Evolutionary conservation across 2,113 vertebrate species (phyloP).

Genomic region (Entelurus aequoreus): DNA sequence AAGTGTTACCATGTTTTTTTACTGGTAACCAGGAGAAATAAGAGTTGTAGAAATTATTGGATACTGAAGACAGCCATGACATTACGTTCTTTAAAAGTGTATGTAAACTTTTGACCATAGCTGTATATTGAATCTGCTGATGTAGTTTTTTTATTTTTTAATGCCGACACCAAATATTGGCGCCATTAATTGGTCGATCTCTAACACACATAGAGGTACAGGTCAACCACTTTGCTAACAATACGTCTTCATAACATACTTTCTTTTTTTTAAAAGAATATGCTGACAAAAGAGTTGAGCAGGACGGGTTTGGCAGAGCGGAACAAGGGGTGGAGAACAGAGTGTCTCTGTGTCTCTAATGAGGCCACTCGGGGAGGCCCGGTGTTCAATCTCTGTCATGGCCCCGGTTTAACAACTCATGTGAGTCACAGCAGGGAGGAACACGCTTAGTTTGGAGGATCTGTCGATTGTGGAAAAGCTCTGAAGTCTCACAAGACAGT

Average conservation of each 20-base stretch:
- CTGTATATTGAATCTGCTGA: no score
- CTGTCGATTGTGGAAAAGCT: neutral
- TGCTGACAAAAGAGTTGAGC: slow-evolving; percentile 2
- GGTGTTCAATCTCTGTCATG: slow-evolving; percentile 19
- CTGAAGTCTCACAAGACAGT: neutral
- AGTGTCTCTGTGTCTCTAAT: slow-evolving; percentile 33
- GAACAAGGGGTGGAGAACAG: slow-evolving; percentile 22
- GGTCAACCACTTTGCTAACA: neutral
- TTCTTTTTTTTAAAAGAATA: slow-evolving; percentile 1
- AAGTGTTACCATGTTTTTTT: no score
- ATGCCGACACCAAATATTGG: no score
- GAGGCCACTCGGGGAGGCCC: slow-evolving; percentile 41
- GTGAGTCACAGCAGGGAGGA: slow-evolving; percentile 18
- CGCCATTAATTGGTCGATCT: no score
- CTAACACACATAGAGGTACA: neutral
- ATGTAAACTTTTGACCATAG: no score
- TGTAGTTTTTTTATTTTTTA: no score
- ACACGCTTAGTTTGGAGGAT: neutral
- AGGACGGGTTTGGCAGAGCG: slow-evolving; percentile 7
- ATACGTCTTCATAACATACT: neutral
- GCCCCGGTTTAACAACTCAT: slow-evolving; percentile 38
- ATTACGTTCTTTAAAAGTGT: no score
- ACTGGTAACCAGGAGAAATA: no score
- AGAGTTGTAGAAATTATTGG: no score
- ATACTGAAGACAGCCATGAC: no score